Evolutionary conservation across 2,797 vertebrate genomes (phyloP), one percentile per base, ranked within the genome.

Genomic region (Mus minutoides): DNA sequence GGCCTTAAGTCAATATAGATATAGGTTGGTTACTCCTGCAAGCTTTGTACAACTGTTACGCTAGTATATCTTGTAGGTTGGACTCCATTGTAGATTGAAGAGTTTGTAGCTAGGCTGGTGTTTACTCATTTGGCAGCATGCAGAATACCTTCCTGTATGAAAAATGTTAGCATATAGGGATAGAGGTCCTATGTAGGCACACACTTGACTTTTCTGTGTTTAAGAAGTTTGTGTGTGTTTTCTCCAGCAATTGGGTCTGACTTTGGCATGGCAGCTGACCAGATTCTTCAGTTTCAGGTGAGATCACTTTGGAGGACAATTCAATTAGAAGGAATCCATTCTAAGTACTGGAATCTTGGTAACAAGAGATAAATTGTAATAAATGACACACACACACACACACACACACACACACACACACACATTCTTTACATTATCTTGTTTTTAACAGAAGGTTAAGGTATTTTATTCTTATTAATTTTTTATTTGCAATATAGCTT

Each of bases 401-500:
- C n/a, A n/a, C n/a, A n/a, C n/a, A n/a, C n/a, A n/a, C n/a, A n/a
- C n/a, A n/a, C n/a, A n/a, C n/a, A n/a, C n/a, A n/a, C n/a, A n/a
- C n/a, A n/a, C n/a, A n/a, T n/a, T 21, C 46, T 73, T n/a, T 49
- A 49, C 19, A 31, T 34, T 90, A 37, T 62, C 21, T 64, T 64
- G 31, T 56, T 58, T 58, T 83, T 73, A 88, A 43, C 75, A 90
- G 78, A 1, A 43, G 64, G 3, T 37, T 29, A 71, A 76, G 1
- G 1, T 56, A 34, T 67, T 34, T 85, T 31, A 8, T 58, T 49
- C 10, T 49, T 49, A 49, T 12, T 49, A 49, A 10, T 56, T 58
- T 87, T 60, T 93, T 71, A 69, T 40, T 97, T 52, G 93, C 94
- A 96, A 90, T 88, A 67, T 34, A 92, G 91, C 49, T 96, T 69